Evolutionary conservation across 2,797 vertebrate genomes (phyloP).

Genomic region (Tadarida brasiliensis): DNA sequence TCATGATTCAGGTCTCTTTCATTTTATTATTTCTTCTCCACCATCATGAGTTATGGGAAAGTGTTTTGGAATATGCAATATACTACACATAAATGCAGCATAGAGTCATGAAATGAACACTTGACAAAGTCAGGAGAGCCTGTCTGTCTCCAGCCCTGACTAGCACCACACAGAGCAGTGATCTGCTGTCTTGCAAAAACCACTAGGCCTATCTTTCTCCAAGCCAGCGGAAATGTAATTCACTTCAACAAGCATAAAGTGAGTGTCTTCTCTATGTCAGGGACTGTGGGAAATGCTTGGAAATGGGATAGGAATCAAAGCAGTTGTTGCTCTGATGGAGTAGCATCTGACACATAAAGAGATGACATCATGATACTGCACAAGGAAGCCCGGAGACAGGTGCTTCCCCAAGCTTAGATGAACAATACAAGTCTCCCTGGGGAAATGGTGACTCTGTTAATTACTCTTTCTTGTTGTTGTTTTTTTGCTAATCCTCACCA

Average conservation of each 20-base stretch:
- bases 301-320: neutral
- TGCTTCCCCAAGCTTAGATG: neutral
- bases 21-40: too few species aligned
- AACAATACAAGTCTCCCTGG: neutral
- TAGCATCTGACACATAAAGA: too few species aligned
- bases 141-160: neutral
- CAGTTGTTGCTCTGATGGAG: too few species aligned
- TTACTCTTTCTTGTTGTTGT: too few species aligned
- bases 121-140: neutral
- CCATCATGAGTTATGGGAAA: too few species aligned
- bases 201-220: neutral
- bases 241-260: neutral
- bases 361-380: neutral
- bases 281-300: neutral
- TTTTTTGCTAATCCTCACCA: too few species aligned
- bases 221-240: neutral
- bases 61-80: too few species aligned
- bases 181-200: neutral
- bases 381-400: neutral
- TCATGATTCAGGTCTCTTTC: too few species aligned
- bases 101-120: neutral
- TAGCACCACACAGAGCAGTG: neutral
- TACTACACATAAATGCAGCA: neutral
- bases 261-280: neutral
- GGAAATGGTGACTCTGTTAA: neutral